A percentile compares a stretch with the other conserved stretches of the same genome.
Evolutionary conservation across 2,113 vertebrate genomes (phyloP).

Genomic region (Gadus macrocephalus): DNA sequence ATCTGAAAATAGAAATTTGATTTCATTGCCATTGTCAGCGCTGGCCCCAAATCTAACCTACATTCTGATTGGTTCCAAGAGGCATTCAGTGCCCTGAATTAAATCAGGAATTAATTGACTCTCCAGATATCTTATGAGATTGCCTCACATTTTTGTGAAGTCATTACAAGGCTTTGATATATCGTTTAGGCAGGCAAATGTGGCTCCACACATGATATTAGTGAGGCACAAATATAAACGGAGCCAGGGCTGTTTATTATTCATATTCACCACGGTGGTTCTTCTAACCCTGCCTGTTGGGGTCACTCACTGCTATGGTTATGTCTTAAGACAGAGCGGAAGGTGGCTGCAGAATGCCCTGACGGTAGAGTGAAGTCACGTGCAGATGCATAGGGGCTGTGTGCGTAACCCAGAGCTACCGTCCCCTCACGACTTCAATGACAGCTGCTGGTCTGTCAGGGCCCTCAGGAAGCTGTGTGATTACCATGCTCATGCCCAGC

Average conservation of each 20-base stretch:
- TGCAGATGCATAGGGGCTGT: constrained; percentile 37
- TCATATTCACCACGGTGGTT: too few relatives aligned
- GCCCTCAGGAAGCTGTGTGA: constrained; percentile 43
- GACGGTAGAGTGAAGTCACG: constrained; percentile 50
- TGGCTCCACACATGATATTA: too few relatives aligned
- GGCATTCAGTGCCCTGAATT: constrained; percentile 36
- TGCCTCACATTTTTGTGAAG: constrained; percentile 10
- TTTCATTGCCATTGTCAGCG: constrained; percentile 49
- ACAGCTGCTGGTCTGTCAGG: constrained; percentile 67
- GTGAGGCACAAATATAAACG: too few relatives aligned
- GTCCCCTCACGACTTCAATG: constrained; percentile 66
- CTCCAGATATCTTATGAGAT: constrained; percentile 29
- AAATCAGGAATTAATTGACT: constrained; percentile 46
- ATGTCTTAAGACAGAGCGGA: constrained; percentile 35
- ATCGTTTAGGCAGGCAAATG: too few relatives aligned
- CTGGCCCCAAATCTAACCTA: constrained; percentile 57
- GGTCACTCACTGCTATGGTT: neutral
- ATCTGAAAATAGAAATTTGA: constrained; percentile 60
- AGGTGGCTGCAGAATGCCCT: constrained; percentile 27
- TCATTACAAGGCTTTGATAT: neutral
- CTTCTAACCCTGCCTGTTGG: too few relatives aligned
- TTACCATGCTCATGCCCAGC: constrained; percentile 38
- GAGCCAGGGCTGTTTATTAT: too few relatives aligned
- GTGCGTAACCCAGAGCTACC: constrained; percentile 55
- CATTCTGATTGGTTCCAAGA: constrained; percentile 45